These are phyloP conservation scores for Pelobates cultripes DNA, from an alignment of 2,797 vertebrate genomes.

Conservation along the genomic window DNA sequence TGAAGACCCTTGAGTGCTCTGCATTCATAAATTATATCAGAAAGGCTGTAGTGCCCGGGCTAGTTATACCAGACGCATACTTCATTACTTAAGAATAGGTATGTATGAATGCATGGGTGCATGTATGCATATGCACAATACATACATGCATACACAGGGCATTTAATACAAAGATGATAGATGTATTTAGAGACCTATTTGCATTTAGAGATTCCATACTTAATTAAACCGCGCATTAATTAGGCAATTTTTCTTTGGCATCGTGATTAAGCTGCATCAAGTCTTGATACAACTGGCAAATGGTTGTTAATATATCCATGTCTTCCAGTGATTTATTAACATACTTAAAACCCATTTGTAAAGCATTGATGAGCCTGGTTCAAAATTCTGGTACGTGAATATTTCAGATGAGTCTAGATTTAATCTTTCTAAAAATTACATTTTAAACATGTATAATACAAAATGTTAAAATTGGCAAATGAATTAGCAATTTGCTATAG, in stretches of 20 bases:
- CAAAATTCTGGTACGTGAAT: constrained; percentile 11
- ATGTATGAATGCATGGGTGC: too few species aligned
- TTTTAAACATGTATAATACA: not conserved
- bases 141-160: too few species aligned
- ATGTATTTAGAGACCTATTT: too few species aligned
- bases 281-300: constrained; percentile 29
- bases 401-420: not conserved
- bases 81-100: too few species aligned
- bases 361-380: constrained; percentile 29
- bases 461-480: too few species aligned
- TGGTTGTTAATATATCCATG: constrained; percentile 34
- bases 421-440: not conserved
- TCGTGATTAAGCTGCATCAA: constrained; percentile 42
- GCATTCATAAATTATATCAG: too few species aligned
- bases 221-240: constrained; percentile 34
- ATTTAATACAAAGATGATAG: too few species aligned
- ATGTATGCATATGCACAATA: too few species aligned
- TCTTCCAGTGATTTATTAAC: constrained; percentile 41
- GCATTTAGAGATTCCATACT: constrained; percentile 2
- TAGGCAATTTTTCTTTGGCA: constrained; percentile 38
- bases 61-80: too few species aligned
- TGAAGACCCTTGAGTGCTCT: too few species aligned
- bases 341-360: constrained; percentile 31
- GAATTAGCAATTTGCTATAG: too few species aligned
- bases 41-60: too few species aligned